Base-by-base conservation (phyloP, 92 coral and sea anemone genomes). In the Micromussa lordhowensis region DNA sequence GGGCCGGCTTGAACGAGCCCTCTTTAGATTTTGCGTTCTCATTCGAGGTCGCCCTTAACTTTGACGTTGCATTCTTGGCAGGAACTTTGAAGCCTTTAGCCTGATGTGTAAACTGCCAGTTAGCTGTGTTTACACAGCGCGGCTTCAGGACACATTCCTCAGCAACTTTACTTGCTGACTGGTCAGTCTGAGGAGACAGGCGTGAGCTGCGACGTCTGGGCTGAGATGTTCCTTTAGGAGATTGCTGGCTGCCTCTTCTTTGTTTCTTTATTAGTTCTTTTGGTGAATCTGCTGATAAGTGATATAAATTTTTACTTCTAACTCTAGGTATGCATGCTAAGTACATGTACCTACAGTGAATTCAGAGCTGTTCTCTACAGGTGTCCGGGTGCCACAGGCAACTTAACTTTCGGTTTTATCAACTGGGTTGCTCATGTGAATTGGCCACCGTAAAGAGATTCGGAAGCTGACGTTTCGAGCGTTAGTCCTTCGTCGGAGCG, bases 201-300 rank as follows among this genome's bases (percentile, higher is more conserved):
- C 96, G 90, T 51, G 96, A 75, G 64, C 94, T 95, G 69, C 96
- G 94, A 7, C 96, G 91, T 68, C 91, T 88, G 9, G 92, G 94
- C 74, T 87, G 89, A 57, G 78, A 87, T 44, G 92, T 22, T 13
- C 55, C 66, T 40, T 63, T 87, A 34, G 95, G 95, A 84, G 94
- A 93, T 26, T 71, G 85, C n/a, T 61, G 83, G 36, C 59, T 80
- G 51, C 80, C 84, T 81, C 87, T 85, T 49, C 85, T 85, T 55
- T 77, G 78, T 28, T 82, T 87, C 89, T 92, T 90, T 22, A 22
- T n/a, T 38, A 0, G 75, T 80, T 91, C 95, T 66, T 86, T 93
- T 0, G 97, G 89, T 31, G 93, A 82, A 40, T 88, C 98, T 95
- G 87, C 4, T 78, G 80, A 48, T 49, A 69, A 18, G 5, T 2